Conservation (phyloP, 2,888 invertebrate species). For the Plagiodera versicolora region DNA sequence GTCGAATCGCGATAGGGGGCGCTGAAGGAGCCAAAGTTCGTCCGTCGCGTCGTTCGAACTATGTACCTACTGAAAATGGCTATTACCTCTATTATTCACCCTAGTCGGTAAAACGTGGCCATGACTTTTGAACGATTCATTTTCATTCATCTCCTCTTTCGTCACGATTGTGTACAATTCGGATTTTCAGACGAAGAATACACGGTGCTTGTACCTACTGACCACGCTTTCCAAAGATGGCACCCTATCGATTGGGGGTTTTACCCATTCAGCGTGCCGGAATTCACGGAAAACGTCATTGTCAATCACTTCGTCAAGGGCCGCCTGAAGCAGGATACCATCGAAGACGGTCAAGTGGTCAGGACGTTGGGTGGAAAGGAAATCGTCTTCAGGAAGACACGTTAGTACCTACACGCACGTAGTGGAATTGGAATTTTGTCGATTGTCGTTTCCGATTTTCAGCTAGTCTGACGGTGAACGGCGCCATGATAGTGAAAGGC, state of each 20-base stretch:
- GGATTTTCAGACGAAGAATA: slow-evolving; percentile 59
- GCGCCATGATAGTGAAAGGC: slow-evolving; percentile 62
- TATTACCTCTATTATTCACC: too few species aligned
- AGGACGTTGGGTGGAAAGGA: slow-evolving; percentile 63
- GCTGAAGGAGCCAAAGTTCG: background rate
- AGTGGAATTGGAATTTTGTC: too few species aligned
- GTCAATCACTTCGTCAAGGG: slow-evolving; percentile 65
- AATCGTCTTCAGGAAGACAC: slow-evolving; percentile 60
- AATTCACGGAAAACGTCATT: slow-evolving; percentile 65
- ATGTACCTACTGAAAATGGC: too few species aligned
- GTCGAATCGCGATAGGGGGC: background rate
- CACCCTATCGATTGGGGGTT: slow-evolving; percentile 72
- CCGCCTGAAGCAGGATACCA: slow-evolving; percentile 59
- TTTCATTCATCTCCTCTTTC: background rate
- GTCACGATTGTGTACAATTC: too few species aligned
- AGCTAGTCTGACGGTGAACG: slow-evolving; percentile 62
- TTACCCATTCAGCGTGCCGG: slow-evolving; percentile 68
- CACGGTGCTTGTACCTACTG: slow-evolving; percentile 66
- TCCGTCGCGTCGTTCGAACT: too few species aligned
- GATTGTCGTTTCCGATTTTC: slow-evolving; percentile 32
- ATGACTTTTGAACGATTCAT: too few species aligned
- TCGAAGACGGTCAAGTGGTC: slow-evolving; percentile 59
- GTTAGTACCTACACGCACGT: too few species aligned
- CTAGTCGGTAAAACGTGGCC: too few species aligned
- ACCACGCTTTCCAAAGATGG: slow-evolving; percentile 68